phyloP scores from a whole-genome alignment of 37 sponge, comb jelly and placozoan genomes.

The Halisarca cf. caerulea region DNA sequence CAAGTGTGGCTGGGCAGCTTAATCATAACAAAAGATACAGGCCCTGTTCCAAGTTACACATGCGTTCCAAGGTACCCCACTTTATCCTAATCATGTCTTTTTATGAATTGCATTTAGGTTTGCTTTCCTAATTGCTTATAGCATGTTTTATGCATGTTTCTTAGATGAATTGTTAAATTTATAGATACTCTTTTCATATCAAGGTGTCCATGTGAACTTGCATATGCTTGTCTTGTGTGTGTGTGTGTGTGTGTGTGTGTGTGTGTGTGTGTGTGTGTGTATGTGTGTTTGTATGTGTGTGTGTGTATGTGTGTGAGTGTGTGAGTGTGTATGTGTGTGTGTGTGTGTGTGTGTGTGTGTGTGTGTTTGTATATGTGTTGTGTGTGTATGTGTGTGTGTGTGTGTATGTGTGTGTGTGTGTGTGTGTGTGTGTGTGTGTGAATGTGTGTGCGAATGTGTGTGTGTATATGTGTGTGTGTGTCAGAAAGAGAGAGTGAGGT shows the following conservation, averaged over 20 bases:
- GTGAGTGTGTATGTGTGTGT: constrained; percentile 60
- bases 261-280: constrained; percentile 62
- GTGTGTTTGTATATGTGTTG: constrained; percentile 61
- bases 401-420: constrained; percentile 62
- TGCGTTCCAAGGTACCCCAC: no score
- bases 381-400: constrained; percentile 60
- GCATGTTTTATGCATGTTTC: no score
- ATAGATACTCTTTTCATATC: no score
- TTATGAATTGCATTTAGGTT: no score
- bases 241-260: constrained; percentile 50
- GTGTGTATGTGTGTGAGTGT: constrained; percentile 60
- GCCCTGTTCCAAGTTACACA: no score
- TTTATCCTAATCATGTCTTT: no score
- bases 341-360: constrained; percentile 64
- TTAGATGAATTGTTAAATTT: no score
- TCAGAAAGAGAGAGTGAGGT: no score
- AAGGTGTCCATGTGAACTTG: constrained; percentile 15
- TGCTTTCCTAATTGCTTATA: no score
- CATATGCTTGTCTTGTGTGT: constrained; percentile 23
- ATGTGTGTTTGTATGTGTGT: constrained; percentile 55
- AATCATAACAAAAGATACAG: no score
- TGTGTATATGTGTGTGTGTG: constrained; percentile 36
- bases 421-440: constrained; percentile 63
- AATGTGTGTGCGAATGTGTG: constrained; percentile 54
- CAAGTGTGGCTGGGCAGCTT: no score